A percentile compares a stretch with the other conserved stretches of the same genome.
Conservation (phyloP, 1,140 invertebrate genomes). For the Drosophila repletoides region DNA sequence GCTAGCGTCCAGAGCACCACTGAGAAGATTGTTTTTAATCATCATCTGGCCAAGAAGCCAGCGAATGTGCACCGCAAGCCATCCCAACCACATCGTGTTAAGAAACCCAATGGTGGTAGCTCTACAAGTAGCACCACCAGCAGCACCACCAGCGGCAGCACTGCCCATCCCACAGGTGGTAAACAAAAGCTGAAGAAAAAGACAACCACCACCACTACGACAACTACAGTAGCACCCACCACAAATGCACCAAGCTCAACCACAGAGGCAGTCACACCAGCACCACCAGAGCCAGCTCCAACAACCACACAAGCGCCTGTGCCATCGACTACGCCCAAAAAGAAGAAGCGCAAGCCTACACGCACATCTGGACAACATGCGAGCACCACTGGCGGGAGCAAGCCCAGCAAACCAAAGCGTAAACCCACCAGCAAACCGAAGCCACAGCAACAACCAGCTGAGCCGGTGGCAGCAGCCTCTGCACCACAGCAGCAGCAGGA, state of each 20-base stretch:
- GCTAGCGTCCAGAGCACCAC: constrained; percentile 15
- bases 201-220: constrained; percentile 48
- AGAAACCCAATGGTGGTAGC: constrained; percentile 57
- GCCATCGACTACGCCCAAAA: constrained; percentile 56
- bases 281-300: constrained; percentile 17
- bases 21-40: constrained; percentile 28
- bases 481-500: constrained; percentile 34
- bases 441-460: constrained; percentile 8
- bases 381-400: constrained; percentile 9
- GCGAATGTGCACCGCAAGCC: constrained; percentile 50
- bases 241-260: constrained; percentile 23
- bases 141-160: constrained; percentile 16
- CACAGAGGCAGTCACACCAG: constrained; percentile 22
- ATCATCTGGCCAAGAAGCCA: constrained; percentile 65
- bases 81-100: constrained; percentile 53
- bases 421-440: constrained; percentile 67
- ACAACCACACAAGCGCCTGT: constrained; percentile 51
- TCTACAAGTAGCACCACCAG: too few relatives aligned
- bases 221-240: constrained; percentile 44
- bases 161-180: constrained; percentile 13
- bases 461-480: background rate
- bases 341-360: constrained; percentile 75
- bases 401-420: constrained; percentile 58
- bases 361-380: constrained; percentile 51
- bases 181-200: constrained; percentile 74